A percentile compares a stretch with the other conserved stretches of the same genome.
These are phyloP conservation scores for Babyrousa celebensis DNA, from an alignment of 2,797 vertebrate genomes.

Conservation along the genomic window DNA sequence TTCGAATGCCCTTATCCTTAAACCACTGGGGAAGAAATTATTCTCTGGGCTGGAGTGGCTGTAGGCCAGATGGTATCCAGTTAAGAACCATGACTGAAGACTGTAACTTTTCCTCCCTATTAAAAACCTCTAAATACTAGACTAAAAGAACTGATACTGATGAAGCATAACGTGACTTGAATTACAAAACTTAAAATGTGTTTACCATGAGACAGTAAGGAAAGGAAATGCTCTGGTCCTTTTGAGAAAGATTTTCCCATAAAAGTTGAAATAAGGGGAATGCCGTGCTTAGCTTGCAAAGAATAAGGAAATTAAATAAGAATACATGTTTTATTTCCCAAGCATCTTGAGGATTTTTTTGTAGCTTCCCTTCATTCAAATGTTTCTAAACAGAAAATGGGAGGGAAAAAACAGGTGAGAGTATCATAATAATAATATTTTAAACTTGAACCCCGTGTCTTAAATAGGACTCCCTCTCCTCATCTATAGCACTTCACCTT, in stretches of 20 bases:
- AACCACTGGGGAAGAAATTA: constrained; percentile 50
- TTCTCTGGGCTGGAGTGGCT: neutral
- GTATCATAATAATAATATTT: neutral
- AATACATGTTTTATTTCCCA: neutral
- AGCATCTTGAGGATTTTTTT: constrained; percentile 53
- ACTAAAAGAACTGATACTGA: neutral
- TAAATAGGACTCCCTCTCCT: neutral
- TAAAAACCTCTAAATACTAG: neutral
- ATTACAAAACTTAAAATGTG: neutral
- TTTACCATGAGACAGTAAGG: neutral
- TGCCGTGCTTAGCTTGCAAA: neutral
- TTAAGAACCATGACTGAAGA: neutral
- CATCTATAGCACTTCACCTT: neutral
- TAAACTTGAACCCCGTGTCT: neutral
- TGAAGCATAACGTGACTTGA: neutral
- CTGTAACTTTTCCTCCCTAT: neutral
- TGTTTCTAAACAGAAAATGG: neutral
- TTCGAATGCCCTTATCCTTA: constrained; percentile 31
- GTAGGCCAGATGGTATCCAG: neutral
- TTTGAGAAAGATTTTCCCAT: constrained; percentile 21
- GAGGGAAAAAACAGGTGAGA: neutral
- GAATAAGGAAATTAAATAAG: constrained; percentile 15
- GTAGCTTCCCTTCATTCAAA: neutral
- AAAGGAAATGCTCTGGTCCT: neutral
- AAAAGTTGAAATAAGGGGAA: constrained; percentile 50